Base-by-base conservation (phyloP, 2,888 invertebrate genomes). In the Drosophila emarginata region DNA sequence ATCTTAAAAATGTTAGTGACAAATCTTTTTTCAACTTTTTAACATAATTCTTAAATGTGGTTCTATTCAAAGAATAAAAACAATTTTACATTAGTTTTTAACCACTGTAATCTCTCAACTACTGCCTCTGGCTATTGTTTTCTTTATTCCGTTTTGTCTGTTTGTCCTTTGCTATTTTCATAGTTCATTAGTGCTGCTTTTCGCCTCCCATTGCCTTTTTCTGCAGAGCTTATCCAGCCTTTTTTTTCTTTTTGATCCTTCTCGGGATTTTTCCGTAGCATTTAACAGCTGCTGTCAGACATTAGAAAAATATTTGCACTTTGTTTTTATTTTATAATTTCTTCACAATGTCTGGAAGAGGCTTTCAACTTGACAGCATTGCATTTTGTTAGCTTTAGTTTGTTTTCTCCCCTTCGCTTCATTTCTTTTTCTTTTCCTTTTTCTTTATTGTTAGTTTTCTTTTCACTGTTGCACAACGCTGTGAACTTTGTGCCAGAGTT, bases 271-370 rank as follows among this genome's bases (percentile, higher is more conserved):
- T 57, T 62, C 36, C 51, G 36, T 28, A 57, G 61, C 70, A 59
- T 64, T 62, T 61, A 66, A 71, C 78, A 87, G 70, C 74, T 80
- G 78, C 70, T 61, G 67, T 60, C 86, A 73, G 80, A 80, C 81
- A 78, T 88, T 80, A 78, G 77, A 84, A 83, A 82, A 80, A 78
- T 80, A 75, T 88, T 80, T 83, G 70, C 71, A 68, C 72, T 74
- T 80, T 80, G 71, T 75, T 74, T 75, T 70, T 58, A 61, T 74
- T 75, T 74, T 45, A 64, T 67, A 72, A 73, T 71, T 71, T 73
- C 73, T 60, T 73, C 61, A 61, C 68, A 18, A 28, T 40, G 62
- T 61, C 69, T 73, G 74, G 56, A 69, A 68, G 74, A 68, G 69
- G 69, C 72, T 60, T 59, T 74, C 50, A 70, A 58, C 59, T 52